Evolutionary conservation across 35 echinoderm and acorn worm genomes (phyloP), one percentile per base, ranked within the genome.

Genomic region (Anneissia japonica): DNA sequence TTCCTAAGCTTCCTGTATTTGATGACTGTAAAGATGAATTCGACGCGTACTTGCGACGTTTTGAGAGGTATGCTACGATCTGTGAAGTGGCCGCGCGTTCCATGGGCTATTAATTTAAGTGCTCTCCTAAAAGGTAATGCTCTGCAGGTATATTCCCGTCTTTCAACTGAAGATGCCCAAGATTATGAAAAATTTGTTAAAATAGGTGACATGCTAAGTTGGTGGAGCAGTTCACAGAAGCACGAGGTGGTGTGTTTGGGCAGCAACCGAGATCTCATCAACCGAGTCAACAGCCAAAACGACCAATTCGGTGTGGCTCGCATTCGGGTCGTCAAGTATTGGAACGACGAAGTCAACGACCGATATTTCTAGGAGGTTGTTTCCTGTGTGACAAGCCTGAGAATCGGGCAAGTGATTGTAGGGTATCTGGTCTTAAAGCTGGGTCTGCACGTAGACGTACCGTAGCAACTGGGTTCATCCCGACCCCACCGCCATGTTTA

Each of bases 111-210:
- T 72, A 85, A 85, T 75, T 74, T 92, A 16, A 77, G 85, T 79
- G 91, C 87, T 33, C 77, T 93, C 12, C 84, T 93, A 78, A 39
- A 79, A 64, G 89, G 82, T 17, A 91, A 91, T 74, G 89, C 89
- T 12, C 45, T 91, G 34, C 0, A 76, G 21, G 81, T 83, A 11
- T 82, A 82, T 31, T 82, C 79, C n/a, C 35, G 79, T 5, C 34
- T 76, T 30, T 5, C 79, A n/a, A 28, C 35, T 6, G 40, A 82
- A 17, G 79, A 82, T 38, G 11, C 39, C 28, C 17, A 37, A 17
- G 35, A 82, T 82, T 82, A 82, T 19, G 79, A 82, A 0, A 39
- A 35, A 38, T 39, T 82, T n/a, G n/a, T n/a, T n/a, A n/a, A n/a
- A n/a, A n/a, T n/a, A n/a, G n/a, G n/a, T n/a, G n/a, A n/a, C n/a